These are phyloP conservation scores for Trichomalopsis sarcophagae DNA, from an alignment of 1,140 invertebrate species.

Conservation along the genomic window DNA sequence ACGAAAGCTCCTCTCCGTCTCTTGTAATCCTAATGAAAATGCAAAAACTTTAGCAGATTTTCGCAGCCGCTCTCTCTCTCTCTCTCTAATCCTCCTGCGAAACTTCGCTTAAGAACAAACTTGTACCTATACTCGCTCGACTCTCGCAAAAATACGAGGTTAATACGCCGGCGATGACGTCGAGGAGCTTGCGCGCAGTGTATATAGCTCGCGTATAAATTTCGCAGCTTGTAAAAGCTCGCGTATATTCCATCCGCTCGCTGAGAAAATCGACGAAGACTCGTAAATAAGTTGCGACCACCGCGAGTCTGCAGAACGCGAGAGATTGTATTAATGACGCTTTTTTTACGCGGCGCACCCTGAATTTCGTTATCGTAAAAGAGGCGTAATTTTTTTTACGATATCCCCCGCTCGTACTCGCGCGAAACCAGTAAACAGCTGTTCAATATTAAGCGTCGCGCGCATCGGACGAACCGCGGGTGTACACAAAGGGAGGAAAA, in stretches of 20 bases:
- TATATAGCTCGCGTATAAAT: no score
- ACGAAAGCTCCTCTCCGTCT: neutral
- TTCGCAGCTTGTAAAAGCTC: no score
- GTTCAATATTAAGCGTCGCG: neutral
- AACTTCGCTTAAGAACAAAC: neutral
- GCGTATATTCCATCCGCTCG: no score
- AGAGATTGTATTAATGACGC: neutral
- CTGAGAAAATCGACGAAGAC: neutral
- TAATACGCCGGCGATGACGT: no score
- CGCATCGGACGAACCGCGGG: neutral
- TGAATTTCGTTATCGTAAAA: neutral
- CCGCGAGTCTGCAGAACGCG: no score
- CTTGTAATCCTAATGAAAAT: constrained; percentile 10
- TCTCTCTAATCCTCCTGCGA: neutral
- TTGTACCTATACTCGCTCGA: neutral
- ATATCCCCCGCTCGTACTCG: neutral
- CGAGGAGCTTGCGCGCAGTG: no score
- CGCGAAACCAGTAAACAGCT: neutral
- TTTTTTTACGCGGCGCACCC: neutral
- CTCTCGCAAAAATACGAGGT: no score
- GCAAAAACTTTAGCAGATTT: neutral
- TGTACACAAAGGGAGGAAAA: neutral
- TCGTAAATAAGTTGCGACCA: neutral
- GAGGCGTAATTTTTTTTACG: neutral
- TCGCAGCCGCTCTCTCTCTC: neutral